Evolutionary conservation across 1,140 invertebrate genomes (phyloP), one percentile per base, ranked within the genome.

Genomic region (Cydia fagiglandana): DNA sequence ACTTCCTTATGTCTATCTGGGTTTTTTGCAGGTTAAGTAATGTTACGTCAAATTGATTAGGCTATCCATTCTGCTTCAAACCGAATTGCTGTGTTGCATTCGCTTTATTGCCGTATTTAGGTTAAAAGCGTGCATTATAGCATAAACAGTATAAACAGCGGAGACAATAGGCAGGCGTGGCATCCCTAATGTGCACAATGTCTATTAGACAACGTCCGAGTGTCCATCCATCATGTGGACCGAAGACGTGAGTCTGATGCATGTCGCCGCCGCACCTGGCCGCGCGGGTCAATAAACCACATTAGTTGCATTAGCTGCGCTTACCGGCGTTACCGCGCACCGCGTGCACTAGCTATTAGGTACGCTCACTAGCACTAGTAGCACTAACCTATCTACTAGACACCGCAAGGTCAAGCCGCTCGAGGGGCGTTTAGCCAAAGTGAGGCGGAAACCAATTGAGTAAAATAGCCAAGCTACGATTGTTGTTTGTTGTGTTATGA

Each of bases 211-310:
- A 53, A 53, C 15, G 50, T 7, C 50, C 50, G 50, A 53, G n/a
- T 17, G 73, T 78, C 74, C 75, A 84, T 83, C 78, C 76, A 83
- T 84, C 81, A 81, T 81, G 77, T 76, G 73, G 77, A 50, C 77
- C 56, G 47, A 74, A 76, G 76, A 78, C 77, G 79, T 85, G 81
- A 84, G 80, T 75, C 73, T 82, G 81, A 86, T 81, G 81, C 78
- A 82, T 84, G 81, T 78, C 76, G 76, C 70, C 64, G 76, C 80
- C 64, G 76, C 80, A 84, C 79, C 83, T 82, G 81, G 20, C 56
- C 6, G 56, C n/a, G 20, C 7, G n/a, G 56, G 56, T 61, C 56
- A 61, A 61, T 61, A 61, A 24, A 61, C 56, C 56, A 12, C 56
- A 61, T 61, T 61, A 61, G 56, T 17, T 9, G 56, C 56, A 61